These are phyloP conservation scores for Ophraella communa DNA, from an alignment of 2,888 invertebrate species.

Conservation along the genomic window DNA sequence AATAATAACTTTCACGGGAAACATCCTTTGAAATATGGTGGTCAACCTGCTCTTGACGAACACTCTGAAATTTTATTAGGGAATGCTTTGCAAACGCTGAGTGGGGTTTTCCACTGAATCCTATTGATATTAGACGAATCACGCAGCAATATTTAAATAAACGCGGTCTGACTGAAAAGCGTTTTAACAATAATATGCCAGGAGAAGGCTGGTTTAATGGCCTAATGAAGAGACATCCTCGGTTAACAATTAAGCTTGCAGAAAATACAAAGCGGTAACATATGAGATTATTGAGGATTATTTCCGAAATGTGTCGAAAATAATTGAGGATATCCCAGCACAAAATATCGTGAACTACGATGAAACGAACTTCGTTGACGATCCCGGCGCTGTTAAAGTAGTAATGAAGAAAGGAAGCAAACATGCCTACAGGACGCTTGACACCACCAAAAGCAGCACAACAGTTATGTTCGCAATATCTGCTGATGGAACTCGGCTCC, in stretches of 20 bases:
- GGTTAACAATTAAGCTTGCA: conserved; percentile 22
- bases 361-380: conserved; percentile 53
- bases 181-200: no score
- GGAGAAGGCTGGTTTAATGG: conserved; percentile 20
- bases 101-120: no score
- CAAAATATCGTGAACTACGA: conserved; percentile 52
- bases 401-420: conserved; percentile 41
- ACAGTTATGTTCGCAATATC: conserved; percentile 34
- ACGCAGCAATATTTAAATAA: conserved; percentile 12
- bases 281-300: conserved; percentile 31
- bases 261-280: conserved; percentile 29
- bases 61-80: no score
- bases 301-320: conserved; percentile 23
- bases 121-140: no score
- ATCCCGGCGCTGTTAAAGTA: conserved; percentile 49
- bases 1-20: no score
- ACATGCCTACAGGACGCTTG: conserved; percentile 1
- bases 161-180: conserved; percentile 7
- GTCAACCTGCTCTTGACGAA: no score
- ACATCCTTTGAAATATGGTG: no score
- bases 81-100: no score
- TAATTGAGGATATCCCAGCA: conserved; percentile 17
- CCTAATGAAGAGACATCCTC: conserved; percentile 15
- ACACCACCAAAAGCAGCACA: conserved; percentile 29
- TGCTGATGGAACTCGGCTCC: conserved; percentile 19